Evolutionary conservation across 2,797 vertebrate species (phyloP).

Genomic region (Yasuhikotakia modesta): DNA sequence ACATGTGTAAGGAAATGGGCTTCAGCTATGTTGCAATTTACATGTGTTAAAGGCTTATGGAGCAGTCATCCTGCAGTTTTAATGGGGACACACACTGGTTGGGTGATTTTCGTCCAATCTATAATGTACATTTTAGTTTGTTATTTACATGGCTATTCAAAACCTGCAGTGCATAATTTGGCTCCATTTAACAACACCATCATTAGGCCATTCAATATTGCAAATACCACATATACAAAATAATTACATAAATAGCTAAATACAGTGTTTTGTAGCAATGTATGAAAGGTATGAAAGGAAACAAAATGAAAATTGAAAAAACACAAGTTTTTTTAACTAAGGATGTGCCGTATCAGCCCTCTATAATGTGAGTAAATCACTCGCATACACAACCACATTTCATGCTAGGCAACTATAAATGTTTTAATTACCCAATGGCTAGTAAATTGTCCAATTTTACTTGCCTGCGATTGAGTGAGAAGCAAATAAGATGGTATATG

Average conservation of each 20-base stretch:
- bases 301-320: neutral
- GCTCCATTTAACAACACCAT: conserved; percentile 27
- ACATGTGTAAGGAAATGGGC: conserved; percentile 72
- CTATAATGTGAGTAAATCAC: too few relatives aligned
- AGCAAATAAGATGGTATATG: too few relatives aligned
- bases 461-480: too few relatives aligned
- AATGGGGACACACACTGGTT: conserved; percentile 70
- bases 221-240: neutral
- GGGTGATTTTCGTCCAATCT: conserved; percentile 46
- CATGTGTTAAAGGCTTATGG: conserved; percentile 76
- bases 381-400: too few relatives aligned
- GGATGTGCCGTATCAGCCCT: neutral
- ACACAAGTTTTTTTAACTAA: neutral
- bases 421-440: too few relatives aligned
- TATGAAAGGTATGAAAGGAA: neutral
- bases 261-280: neutral
- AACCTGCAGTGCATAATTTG: conserved; percentile 39
- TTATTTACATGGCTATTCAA: conserved; percentile 33
- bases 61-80: conserved; percentile 74
- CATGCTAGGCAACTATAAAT: too few relatives aligned
- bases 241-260: conserved; percentile 5
- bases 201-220: conserved; percentile 5
- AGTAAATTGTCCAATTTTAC: too few relatives aligned
- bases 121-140: conserved; percentile 25
- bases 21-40: conserved; percentile 78